Evolutionary conservation across 2,113 vertebrate species (phyloP).

Genomic region (Scatophagus argus): DNA sequence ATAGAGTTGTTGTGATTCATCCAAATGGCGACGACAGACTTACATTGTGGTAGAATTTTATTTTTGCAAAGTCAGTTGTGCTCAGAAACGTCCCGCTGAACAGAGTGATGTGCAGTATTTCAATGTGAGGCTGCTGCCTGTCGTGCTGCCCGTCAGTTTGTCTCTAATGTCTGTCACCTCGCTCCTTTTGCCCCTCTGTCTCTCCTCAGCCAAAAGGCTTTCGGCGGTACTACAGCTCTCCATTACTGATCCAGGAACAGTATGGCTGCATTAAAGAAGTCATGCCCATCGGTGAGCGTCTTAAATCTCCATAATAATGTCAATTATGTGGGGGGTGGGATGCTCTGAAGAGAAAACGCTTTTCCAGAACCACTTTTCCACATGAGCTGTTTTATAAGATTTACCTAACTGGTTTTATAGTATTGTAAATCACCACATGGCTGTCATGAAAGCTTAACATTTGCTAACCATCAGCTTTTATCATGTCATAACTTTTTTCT

Average conservation of each 20-base stretch:
- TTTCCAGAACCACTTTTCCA: slow-evolving; percentile 1
- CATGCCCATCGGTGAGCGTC: slow-evolving; percentile 95
- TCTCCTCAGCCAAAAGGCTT: slow-evolving; percentile 96
- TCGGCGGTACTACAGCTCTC: slow-evolving; percentile 97
- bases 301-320: neutral
- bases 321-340: neutral
- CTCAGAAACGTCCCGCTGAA: neutral
- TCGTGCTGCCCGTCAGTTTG: slow-evolving; percentile 10
- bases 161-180: slow-evolving; percentile 27
- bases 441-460: neutral
- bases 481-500: slow-evolving; percentile 49
- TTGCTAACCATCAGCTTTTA: slow-evolving; percentile 20
- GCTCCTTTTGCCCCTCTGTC: slow-evolving; percentile 45
- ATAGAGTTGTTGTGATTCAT: neutral
- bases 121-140: slow-evolving; percentile 7
- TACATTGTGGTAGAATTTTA: neutral
- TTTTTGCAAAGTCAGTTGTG: neutral
- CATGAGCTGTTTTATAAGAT: slow-evolving; percentile 9
- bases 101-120: slow-evolving; percentile 20
- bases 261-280: slow-evolving; percentile 99
- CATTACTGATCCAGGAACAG: slow-evolving; percentile 96
- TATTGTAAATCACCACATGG: slow-evolving; percentile 4
- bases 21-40: neutral
- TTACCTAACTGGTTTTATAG: neutral
- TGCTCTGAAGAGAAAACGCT: neutral